A percentile compares a stretch with the other conserved stretches of the same genome.
Evolutionary conservation across 92 coral and sea anemone species (phyloP).

Genomic region (Porites cylindrica): DNA sequence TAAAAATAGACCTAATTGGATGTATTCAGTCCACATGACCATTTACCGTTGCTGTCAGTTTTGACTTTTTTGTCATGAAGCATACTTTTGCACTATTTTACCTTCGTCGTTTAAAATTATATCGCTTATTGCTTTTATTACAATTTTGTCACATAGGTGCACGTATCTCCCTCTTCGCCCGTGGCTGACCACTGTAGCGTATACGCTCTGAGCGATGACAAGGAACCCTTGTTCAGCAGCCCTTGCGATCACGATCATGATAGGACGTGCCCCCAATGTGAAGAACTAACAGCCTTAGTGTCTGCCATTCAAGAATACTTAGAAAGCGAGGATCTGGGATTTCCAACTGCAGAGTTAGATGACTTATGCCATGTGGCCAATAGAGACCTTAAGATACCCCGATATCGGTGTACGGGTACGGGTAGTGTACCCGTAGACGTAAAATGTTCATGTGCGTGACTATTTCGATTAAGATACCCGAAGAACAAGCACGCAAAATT

Average conservation of each 20-base stretch:
- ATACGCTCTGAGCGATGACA: constrained; percentile 55
- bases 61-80: too few species aligned
- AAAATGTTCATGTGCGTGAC: too few species aligned
- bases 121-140: neutral
- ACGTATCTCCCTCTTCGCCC: constrained; percentile 31
- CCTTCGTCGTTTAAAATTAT: neutral
- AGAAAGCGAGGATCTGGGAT: constrained; percentile 27
- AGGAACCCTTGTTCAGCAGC: constrained; percentile 46
- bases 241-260: constrained; percentile 53
- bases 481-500: too few species aligned
- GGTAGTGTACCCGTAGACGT: too few species aligned
- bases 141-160: constrained; percentile 29
- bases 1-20: neutral
- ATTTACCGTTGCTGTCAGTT: too few species aligned
- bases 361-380: too few species aligned
- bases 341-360: too few species aligned
- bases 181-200: neutral
- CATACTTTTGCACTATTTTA: too few species aligned
- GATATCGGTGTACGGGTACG: too few species aligned
- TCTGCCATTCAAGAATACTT: constrained; percentile 53
- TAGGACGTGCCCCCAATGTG: constrained; percentile 52
- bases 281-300: constrained; percentile 31
- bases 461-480: too few species aligned
- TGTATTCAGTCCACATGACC: too few species aligned
- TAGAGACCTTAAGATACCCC: too few species aligned